phyloP scores from a whole-genome alignment of 2,888 invertebrate genomes.

The Meta bourneti region DNA sequence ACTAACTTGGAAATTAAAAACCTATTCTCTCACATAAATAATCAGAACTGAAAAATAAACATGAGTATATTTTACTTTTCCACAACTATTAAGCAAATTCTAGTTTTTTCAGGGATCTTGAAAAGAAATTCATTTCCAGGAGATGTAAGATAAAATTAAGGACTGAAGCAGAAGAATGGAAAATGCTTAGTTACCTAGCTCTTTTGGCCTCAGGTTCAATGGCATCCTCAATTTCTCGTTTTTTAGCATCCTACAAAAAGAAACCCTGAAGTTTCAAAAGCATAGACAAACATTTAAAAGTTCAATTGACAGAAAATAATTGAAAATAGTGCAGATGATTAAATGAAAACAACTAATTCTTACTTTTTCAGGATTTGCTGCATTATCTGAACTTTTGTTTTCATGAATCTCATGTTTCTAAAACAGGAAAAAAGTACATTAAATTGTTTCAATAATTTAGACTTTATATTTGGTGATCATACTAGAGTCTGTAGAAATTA shows the following conservation, averaged over 20 bases:
- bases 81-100: too few species aligned
- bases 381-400: slow-evolving; percentile 33
- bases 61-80: too few species aligned
- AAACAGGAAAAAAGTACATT: background rate
- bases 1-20: too few species aligned
- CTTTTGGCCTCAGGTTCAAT: slow-evolving; percentile 60
- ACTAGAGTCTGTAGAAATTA: background rate
- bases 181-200: slow-evolving; percentile 44
- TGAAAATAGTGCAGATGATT: background rate
- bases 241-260: slow-evolving; percentile 12
- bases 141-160: too few species aligned
- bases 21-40: too few species aligned
- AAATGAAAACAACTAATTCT: background rate
- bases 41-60: too few species aligned
- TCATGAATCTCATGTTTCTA: slow-evolving; percentile 56
- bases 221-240: slow-evolving; percentile 57
- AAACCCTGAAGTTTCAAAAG: background rate
- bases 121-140: too few species aligned
- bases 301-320: background rate
- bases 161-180: background rate
- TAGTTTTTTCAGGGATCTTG: too few species aligned
- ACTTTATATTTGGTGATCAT: too few species aligned
- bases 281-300: background rate
- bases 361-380: slow-evolving; percentile 34
- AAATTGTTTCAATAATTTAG: too few species aligned